These are phyloP conservation scores for Gadus chalcogrammus DNA, from an alignment of 2,113 vertebrate species.

Conservation along the genomic window DNA sequence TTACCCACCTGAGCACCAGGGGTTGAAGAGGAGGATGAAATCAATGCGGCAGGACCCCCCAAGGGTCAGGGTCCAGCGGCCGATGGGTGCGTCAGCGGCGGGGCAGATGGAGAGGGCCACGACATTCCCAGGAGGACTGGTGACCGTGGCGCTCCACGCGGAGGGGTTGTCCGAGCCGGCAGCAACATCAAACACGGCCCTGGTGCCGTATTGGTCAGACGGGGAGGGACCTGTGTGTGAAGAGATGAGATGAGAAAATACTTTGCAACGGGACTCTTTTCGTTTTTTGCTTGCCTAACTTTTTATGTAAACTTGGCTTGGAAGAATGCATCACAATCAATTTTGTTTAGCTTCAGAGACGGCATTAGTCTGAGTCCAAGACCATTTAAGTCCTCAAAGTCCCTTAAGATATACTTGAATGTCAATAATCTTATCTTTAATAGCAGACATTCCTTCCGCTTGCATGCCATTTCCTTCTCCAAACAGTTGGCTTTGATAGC, in stretches of 20 bases:
- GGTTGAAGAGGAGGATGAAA: constrained; percentile 86
- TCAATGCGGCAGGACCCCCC: constrained; percentile 59
- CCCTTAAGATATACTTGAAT: constrained; percentile 14
- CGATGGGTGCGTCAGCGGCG: constrained; percentile 75
- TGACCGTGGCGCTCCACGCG: constrained; percentile 73
- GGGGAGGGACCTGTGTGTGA: constrained; percentile 77
- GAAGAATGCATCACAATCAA: too few species aligned
- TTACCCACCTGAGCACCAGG: constrained; percentile 88
- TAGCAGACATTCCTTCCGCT: constrained; percentile 46
- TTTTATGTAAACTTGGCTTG: too few species aligned
- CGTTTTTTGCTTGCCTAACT: too few species aligned
- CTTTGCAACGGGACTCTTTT: too few species aligned
- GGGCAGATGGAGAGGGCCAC: constrained; percentile 74
- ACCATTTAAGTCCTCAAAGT: background rate
- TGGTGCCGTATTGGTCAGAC: constrained; percentile 77
- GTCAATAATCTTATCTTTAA: constrained; percentile 46
- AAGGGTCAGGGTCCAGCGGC: constrained; percentile 80
- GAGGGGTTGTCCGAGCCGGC: constrained; percentile 48
- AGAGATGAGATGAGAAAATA: background rate
- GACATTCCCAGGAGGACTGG: constrained; percentile 60
- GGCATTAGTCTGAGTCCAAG: too few species aligned
- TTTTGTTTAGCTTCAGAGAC: too few species aligned
- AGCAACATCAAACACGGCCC: constrained; percentile 71
- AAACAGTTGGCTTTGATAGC: constrained; percentile 2
- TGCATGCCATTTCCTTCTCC: constrained; percentile 44